Conservation (phyloP, 2,113 vertebrate genomes). For the Indicator indicator region DNA sequence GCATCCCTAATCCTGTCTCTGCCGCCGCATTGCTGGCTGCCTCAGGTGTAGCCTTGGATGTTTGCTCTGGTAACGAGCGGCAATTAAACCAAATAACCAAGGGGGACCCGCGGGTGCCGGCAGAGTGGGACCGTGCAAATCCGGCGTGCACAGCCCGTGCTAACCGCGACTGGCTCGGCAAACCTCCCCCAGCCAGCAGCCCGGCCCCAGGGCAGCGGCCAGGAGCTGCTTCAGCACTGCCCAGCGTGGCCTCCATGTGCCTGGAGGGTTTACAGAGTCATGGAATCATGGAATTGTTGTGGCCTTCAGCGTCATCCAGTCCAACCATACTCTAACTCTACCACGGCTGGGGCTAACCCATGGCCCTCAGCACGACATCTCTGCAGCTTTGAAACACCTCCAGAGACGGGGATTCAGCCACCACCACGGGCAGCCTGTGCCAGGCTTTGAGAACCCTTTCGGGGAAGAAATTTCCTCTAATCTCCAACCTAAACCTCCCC, state of each 20-base stretch:
- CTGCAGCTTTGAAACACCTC: too few relatives aligned
- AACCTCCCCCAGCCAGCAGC: neutral
- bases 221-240: rapidly evolving
- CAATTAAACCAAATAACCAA: neutral
- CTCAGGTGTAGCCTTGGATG: neutral
- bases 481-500: too few relatives aligned
- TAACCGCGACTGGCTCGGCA: neutral
- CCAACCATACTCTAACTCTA: too few relatives aligned
- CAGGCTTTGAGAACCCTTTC: too few relatives aligned
- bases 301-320: neutral
- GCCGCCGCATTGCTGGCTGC: neutral
- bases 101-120: neutral
- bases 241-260: rapidly evolving
- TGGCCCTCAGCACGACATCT: too few relatives aligned
- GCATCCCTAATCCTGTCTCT: rapidly evolving
- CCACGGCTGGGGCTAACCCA: too few relatives aligned
- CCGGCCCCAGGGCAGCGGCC: rapidly evolving
- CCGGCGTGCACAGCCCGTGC: neutral
- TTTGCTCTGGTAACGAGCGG: neutral
- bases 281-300: too few relatives aligned
- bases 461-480: too few relatives aligned
- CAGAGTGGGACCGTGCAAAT: neutral
- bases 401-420: too few relatives aligned
- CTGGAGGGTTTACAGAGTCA: too few relatives aligned
- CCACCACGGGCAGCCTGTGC: too few relatives aligned